Evolutionary conservation across 2,113 vertebrate genomes (phyloP), one percentile per base, ranked within the genome.

Genomic region (Delphinus delphis): DNA sequence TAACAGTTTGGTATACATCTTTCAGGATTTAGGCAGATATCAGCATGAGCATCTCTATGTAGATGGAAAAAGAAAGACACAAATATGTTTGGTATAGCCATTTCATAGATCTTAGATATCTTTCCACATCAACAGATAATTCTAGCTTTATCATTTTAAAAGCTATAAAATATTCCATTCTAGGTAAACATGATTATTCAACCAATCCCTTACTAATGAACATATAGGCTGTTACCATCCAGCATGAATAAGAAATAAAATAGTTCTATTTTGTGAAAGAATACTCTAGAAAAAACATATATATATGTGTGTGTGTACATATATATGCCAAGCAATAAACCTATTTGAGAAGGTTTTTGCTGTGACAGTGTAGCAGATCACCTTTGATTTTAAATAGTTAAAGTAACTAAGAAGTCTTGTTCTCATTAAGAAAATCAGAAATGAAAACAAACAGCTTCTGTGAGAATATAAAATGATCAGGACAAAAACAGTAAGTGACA

Each of bases 171-270:
- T 38, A n/a, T 80, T 73, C 7, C 9, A 67, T 28, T 85, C 7
- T 91, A 70, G 25, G 47, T 47, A 65, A 90, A 36, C 6, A 65
- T 38, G 67, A 70, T 38, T 65, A 50, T 25, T 92, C 31, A 84
- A 63, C 63, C 9, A 62, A 55, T 55, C 17, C 28, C 28, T 36
- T 70, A 63, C 1, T 90, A 18, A 93, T 58, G 55, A 92, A 58
- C 58, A 79, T 23, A 47, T 0, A 65, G 7, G 15, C 38, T 70
- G 25, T 71, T 88, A 81, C 6, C 14, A 73, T 31, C 62, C 28
- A 83, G 76, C 41, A 71, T 11, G 55, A 73, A 70, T 70, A 79
- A 87, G 5, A 95, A 92, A 88, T 41, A 82, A 95, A 84, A 79
- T 25, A 70, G 36, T 79, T 92, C 70, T 84, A 14, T 28, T 41